phyloP scores from a whole-genome alignment of 2,797 vertebrate genomes.

The Pipistrellus pygmaeus region DNA sequence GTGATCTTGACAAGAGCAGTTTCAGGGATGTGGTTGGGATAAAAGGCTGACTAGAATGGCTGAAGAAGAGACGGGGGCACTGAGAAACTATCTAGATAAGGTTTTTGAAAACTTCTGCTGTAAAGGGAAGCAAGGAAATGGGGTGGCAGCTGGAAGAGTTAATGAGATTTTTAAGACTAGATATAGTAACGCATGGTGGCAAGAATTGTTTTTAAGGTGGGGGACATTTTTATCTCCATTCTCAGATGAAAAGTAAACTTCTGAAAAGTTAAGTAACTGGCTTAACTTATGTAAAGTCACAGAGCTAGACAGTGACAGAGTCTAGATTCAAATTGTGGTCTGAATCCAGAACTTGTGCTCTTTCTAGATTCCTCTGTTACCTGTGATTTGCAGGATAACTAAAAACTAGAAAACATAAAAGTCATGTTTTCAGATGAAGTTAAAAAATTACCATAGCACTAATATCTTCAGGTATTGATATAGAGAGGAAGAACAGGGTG shows the following conservation, averaged over 20 bases:
- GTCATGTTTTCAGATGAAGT: constrained; percentile 32
- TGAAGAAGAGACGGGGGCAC: not conserved
- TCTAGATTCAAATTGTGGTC: constrained; percentile 36
- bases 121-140: constrained; percentile 2
- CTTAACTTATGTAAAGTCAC: not conserved
- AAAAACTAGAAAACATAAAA: constrained; percentile 24
- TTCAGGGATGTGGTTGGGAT: not conserved
- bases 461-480: not conserved
- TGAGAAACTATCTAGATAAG: not conserved
- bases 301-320: not conserved
- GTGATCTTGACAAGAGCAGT: not conserved
- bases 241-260: constrained; percentile 20
- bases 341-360: constrained; percentile 44
- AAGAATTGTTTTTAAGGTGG: constrained; percentile 38
- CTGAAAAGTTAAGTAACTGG: constrained; percentile 20
- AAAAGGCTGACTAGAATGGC: not conserved
- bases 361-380: constrained; percentile 23
- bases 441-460: constrained; percentile 15
- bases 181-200: not conserved
- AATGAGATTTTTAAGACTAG: not conserved
- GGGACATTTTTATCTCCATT: constrained; percentile 51
- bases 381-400: constrained; percentile 18
- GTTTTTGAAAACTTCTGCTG: not conserved
- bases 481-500: not conserved
- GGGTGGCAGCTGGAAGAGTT: not conserved